These are phyloP conservation scores for Panorpa germanica DNA, from an alignment of 2,888 invertebrate species.

Conservation along the genomic window DNA sequence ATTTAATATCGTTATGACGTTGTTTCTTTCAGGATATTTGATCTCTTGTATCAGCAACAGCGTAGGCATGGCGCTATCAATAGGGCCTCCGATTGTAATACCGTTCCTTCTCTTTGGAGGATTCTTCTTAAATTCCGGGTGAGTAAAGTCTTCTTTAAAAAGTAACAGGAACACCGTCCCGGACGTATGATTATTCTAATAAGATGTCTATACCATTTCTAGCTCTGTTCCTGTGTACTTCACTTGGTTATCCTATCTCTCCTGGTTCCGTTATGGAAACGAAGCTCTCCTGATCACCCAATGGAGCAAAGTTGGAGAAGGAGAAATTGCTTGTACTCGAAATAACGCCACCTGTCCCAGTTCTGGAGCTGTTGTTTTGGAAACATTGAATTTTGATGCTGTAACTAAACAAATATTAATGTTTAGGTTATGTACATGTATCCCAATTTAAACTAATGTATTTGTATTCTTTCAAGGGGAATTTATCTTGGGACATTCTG, in stretches of 20 bases:
- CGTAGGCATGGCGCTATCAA: conserved; percentile 72
- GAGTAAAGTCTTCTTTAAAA: conserved; percentile 21
- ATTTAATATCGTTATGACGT: conserved; percentile 8
- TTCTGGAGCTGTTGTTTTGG: conserved; percentile 57
- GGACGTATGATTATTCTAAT: no score
- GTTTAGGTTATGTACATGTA: background rate
- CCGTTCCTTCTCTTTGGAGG: conserved; percentile 92
- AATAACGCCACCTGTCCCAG: conserved; percentile 60
- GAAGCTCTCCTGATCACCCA: conserved; percentile 79
- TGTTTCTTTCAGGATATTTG: conserved; percentile 52
- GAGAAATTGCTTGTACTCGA: conserved; percentile 52
- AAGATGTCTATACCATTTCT: conserved; percentile 12
- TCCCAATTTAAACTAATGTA: background rate
- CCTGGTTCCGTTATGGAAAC: conserved; percentile 86
- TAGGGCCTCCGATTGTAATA: conserved; percentile 82
- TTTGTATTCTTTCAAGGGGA: conserved; percentile 28
- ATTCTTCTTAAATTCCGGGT: conserved; percentile 82
- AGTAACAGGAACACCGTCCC: no score
- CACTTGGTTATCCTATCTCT: conserved; percentile 70
- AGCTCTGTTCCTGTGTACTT: conserved; percentile 73
- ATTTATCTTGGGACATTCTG: conserved; percentile 52
- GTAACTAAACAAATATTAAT: conserved; percentile 22
- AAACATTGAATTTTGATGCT: conserved; percentile 58
- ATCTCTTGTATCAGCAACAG: conserved; percentile 73
- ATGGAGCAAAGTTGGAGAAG: conserved; percentile 57